Base-by-base conservation (phyloP, 1,140 invertebrate species). In the Nebria ingens region DNA sequence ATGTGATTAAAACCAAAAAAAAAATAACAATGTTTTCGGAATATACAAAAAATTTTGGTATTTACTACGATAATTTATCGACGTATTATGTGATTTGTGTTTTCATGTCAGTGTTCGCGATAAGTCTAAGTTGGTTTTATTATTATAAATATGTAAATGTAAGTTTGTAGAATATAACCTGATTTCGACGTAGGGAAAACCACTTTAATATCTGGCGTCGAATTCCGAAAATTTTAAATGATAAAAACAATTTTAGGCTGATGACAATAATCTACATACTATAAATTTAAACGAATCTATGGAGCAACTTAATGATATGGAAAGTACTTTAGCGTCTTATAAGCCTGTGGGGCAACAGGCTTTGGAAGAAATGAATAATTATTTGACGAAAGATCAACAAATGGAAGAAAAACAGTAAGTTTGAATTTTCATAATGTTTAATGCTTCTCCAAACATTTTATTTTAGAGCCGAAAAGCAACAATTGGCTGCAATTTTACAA, bases 51-150 rank as follows among this genome's bases (percentile, higher is more conserved):
- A 45, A 45, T 45, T 17, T 45, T 17, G 9, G 9, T 12, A 45
- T 45, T 12, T 45, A 45, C 17, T 45, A 45, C 40, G 17, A 45
- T 45, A 45, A 45, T 45, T 17, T 45, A 17, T 45, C 40, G 17
- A 45, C 40, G 6, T 45, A 45, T 45, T 45, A 45, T 45, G 15
- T 45, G 6, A 17, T 45, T 12, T 45, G 40, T 45, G 40, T 45
- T 4, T 6, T 17, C 17, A 6, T 45, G 40, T 45, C 40, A 45
- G 6, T 45, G 6, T 12, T 17, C 4, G 40, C 40, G 17, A 45
- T 45, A 11, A 45, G 9, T 12, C 17, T 45, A 45, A 45, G 9
- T 12, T 45, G 40, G 40, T 12, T 45, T 11, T 45, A 12, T 17
- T 17, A 45, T 45, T n/a, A n/a, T n/a, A n/a, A n/a, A n/a, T n/a